Percentiles rank a stretch among this genome's conserved stretches.
phyloP scores from a whole-genome alignment of 2,797 vertebrate species.

The Halcyon leucocephala region DNA sequence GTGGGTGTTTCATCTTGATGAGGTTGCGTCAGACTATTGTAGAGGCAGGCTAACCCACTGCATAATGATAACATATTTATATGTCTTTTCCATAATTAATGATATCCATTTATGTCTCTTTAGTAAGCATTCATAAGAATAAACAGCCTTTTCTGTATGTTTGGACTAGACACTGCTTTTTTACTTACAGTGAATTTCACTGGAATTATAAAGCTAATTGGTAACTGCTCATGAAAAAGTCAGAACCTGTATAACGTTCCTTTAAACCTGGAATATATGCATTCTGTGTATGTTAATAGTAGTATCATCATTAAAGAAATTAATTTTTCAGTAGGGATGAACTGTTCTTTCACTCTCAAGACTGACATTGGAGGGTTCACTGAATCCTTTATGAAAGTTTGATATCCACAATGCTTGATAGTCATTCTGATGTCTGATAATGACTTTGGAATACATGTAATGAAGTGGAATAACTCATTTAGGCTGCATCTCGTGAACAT shows the following conservation, averaged over 20 bases:
- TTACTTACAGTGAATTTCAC: not conserved
- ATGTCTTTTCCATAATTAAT: not conserved
- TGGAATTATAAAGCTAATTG: not conserved
- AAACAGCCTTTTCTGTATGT: not conserved
- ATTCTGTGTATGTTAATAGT: not conserved
- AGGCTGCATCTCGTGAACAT: conserved; percentile 8
- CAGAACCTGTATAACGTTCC: not conserved
- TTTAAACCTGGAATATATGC: not conserved
- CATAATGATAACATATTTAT: not conserved
- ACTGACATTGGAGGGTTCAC: not conserved
- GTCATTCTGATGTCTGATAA: conserved; percentile 7
- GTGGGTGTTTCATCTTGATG: conserved; percentile 24
- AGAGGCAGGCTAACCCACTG: not conserved
- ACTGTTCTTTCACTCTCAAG: not conserved
- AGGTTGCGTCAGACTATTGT: not conserved
- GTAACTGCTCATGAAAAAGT: not conserved
- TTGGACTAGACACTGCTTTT: not conserved
- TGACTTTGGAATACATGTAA: conserved; percentile 10
- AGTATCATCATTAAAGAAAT: not conserved
- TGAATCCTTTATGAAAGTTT: not conserved
- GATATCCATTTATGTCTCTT: not conserved
- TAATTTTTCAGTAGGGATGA: not conserved
- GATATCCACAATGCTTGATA: not conserved
- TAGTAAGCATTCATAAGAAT: not conserved
- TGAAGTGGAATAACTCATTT: conserved; percentile 43